Conservation (phyloP, 1,140 invertebrate genomes). For the Bombus fervidus region DNA sequence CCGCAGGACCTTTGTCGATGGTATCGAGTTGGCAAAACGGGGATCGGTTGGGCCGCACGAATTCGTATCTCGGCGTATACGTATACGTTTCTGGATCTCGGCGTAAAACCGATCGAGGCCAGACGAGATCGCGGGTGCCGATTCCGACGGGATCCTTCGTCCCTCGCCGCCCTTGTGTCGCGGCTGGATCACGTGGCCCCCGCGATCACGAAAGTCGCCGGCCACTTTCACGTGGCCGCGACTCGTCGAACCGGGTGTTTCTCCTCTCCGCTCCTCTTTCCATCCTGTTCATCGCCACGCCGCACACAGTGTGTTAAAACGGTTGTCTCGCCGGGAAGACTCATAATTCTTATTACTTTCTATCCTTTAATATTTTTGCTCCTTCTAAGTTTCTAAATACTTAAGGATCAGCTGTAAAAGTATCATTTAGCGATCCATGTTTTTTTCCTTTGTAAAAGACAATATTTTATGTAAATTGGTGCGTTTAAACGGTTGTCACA, state of each 20-base stretch:
- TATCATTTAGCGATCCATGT: no score
- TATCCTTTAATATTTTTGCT: not conserved
- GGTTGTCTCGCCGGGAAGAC: rapidly evolving
- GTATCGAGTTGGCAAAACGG: conserved; percentile 8
- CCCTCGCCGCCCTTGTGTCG: conserved; percentile 48
- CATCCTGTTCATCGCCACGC: not conserved
- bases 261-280: not conserved
- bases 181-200: conserved; percentile 43
- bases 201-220: conserved; percentile 71
- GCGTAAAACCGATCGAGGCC: conserved; percentile 63
- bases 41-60: conserved; percentile 27
- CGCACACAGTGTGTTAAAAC: not conserved
- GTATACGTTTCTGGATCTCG: conserved; percentile 38
- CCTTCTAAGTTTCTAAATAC: no score
- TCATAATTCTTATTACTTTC: not conserved
- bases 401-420: no score
- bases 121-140: conserved; percentile 60
- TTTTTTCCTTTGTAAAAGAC: no score
- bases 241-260: conserved; percentile 65
- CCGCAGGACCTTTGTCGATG: conserved; percentile 8
- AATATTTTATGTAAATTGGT: no score
- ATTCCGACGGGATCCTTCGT: conserved; percentile 57
- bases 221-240: conserved; percentile 74
- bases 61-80: conserved; percentile 35
- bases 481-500: no score